Base-by-base conservation (phyloP, 2,113 vertebrate genomes). In the Epinephelus cyanopodus region DNA sequence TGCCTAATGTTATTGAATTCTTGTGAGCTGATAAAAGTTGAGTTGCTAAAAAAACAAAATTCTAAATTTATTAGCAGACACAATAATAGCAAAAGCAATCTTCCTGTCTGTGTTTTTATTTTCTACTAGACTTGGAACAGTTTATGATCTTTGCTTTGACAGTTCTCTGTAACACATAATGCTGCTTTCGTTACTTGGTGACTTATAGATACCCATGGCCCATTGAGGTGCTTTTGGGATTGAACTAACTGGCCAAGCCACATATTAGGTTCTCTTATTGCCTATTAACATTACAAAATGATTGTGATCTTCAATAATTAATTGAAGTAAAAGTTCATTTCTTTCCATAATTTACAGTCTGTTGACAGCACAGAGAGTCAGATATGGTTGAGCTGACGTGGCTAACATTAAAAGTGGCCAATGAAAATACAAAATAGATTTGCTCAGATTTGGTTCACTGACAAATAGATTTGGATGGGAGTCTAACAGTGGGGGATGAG, bases 351-450 rank as follows among this genome's bases (percentile, higher is more conserved):
- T 87, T 89, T 87, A 81, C 63, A 87, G 81, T 37, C 52, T 88
- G 83, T 77, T 87, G 88, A 85, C 80, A 86, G 70, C 77, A 54
- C 67, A 48, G 56, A 81, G 58, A 85, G 84, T 75, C 82, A 65
- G 70, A 80, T 89, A 74, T 53, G 80, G 81, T 72, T 53, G 72
- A 81, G 65, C 60, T 75, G 74, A 87, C 39, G 63, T 79, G 83
- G 85, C 77, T 71, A 68, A 85, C 81, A 67, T 88, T 75, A 23
- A 33, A 53, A 83, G 58, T 48, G 78, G 84, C 86, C 91, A 92
- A 91, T 54, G 48, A 92, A 91, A 92, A 92, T 61, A 92, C 58
- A 76, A 68, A 88, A 63, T 77, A 77, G 66, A 87, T 88, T 80
- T 82, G 58, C 74, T 89, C 72, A 45, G 74, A 69, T 88, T 84